Percentiles rank a stretch among this genome's conserved stretches.
phyloP scores from a whole-genome alignment of 2,888 invertebrate genomes.

The Drosophila falleni region DNA sequence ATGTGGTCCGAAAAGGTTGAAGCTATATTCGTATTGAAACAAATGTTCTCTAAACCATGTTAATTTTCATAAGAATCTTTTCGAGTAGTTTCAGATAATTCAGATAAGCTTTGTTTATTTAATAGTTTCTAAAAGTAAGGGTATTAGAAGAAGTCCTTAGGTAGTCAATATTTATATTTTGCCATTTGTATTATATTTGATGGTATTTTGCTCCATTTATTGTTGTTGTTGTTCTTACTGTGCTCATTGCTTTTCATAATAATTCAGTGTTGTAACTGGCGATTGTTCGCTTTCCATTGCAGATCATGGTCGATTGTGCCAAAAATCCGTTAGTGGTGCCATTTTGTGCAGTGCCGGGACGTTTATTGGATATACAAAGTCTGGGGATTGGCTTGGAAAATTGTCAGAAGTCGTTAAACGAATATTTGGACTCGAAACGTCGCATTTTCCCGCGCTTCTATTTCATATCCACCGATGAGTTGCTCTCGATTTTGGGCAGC shows the following conservation, averaged over 20 bases:
- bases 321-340: constrained; percentile 92
- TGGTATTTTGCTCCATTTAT: constrained; percentile 34
- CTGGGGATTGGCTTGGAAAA: constrained; percentile 92
- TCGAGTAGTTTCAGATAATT: neutral
- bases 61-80: neutral
- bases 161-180: constrained; percentile 9
- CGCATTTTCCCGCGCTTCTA: constrained; percentile 96
- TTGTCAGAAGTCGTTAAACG: constrained; percentile 96
- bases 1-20: neutral
- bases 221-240: constrained; percentile 40
- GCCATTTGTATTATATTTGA: constrained; percentile 48
- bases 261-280: constrained; percentile 71
- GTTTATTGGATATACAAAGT: constrained; percentile 91
- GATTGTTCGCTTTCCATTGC: constrained; percentile 63
- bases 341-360: constrained; percentile 91
- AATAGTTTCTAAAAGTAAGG: constrained; percentile 1
- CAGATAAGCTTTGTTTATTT: neutral
- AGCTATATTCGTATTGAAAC: too few species aligned
- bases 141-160: constrained; percentile 17
- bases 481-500: constrained; percentile 95
- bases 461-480: constrained; percentile 97
- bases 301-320: constrained; percentile 94
- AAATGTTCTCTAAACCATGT: too few species aligned
- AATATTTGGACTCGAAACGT: constrained; percentile 95
- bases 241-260: constrained; percentile 66